Conservation (phyloP, 2,797 vertebrate species). For the Trichosurus vulpecula region DNA sequence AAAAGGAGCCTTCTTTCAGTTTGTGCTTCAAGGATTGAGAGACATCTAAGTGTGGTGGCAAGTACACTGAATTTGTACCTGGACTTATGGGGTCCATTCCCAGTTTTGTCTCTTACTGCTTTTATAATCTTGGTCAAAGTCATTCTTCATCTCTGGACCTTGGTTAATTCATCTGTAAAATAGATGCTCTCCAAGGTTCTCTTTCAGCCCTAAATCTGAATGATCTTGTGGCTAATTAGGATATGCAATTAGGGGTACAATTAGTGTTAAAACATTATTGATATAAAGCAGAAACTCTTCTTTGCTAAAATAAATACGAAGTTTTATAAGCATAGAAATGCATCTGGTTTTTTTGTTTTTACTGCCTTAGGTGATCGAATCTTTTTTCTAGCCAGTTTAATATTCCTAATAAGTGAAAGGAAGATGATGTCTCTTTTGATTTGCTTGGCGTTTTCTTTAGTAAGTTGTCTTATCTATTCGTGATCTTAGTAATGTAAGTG, state of each 20-base stretch:
- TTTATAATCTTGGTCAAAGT: not conserved
- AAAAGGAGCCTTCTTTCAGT: not conserved
- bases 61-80: not conserved
- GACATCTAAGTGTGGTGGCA: not conserved
- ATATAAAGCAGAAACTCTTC: not conserved
- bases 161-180: not conserved
- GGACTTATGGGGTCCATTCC: not conserved
- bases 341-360: not conserved
- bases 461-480: constrained; percentile 57
- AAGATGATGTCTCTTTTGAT: constrained; percentile 10
- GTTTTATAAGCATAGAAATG: not conserved
- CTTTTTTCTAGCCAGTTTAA: not conserved
- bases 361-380: not conserved
- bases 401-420: not conserved
- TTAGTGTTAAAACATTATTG: not conserved
- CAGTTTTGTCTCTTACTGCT: not conserved
- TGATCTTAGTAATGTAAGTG: constrained; percentile 64
- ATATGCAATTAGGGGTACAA: not conserved
- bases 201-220: not conserved
- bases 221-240: not conserved
- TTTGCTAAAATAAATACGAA: not conserved
- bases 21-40: not conserved
- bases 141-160: not conserved
- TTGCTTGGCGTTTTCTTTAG: constrained; percentile 55
- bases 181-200: not conserved